phyloP scores from a whole-genome alignment of 1,140 invertebrate species.

The Trachymyrmex cornetzi region DNA sequence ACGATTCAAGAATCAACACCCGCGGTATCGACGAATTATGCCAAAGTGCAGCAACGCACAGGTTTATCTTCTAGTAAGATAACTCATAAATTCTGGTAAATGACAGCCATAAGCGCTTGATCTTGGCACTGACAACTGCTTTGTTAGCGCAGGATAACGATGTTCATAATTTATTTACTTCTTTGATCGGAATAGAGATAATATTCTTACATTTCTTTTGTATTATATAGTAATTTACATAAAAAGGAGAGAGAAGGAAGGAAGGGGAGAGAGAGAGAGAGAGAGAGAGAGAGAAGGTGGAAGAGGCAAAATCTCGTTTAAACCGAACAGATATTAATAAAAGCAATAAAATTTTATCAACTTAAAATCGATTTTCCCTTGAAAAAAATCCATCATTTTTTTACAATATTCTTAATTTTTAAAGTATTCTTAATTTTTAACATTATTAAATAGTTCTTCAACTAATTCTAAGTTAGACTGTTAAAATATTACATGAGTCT shows the following conservation, averaged over 20 bases:
- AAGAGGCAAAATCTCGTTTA: background rate
- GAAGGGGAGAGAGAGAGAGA: background rate
- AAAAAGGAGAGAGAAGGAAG: background rate
- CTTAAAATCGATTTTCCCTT: background rate
- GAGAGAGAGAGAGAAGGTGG: no score
- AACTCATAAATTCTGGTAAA: slow-evolving; percentile 41
- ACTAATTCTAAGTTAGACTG: background rate
- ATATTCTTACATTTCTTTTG: background rate
- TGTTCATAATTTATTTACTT: background rate
- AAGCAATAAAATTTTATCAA: background rate
- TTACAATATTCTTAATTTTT: background rate
- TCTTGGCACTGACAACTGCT: background rate
- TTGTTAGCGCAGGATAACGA: background rate
- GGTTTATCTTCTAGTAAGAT: slow-evolving; percentile 8
- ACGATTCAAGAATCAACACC: slow-evolving; percentile 42
- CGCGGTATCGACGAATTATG: background rate
- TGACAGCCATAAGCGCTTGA: slow-evolving; percentile 17
- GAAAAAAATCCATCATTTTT: background rate
- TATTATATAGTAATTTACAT: slow-evolving; percentile 24
- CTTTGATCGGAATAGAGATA: background rate
- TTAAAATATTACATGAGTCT: no score
- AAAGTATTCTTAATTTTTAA: background rate
- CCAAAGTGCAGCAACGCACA: background rate
- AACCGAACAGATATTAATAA: background rate
- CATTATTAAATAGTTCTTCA: background rate